A percentile compares a stretch with the other conserved stretches of the same genome.
Evolutionary conservation across 1,140 invertebrate species (phyloP).

Genomic region (Drosophila lowei): DNA sequence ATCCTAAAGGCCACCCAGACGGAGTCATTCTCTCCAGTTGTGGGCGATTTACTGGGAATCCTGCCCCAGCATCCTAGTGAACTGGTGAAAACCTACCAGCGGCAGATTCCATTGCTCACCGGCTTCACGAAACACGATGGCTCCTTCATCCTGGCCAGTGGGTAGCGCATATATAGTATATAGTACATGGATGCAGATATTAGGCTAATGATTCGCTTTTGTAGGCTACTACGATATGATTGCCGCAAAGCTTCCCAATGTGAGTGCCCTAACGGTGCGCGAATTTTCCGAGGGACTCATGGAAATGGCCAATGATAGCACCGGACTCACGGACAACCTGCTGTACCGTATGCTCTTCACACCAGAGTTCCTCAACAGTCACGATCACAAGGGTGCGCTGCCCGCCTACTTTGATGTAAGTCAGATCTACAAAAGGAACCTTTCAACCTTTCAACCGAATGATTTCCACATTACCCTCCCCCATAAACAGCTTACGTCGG

Average conservation of each 20-base stretch:
- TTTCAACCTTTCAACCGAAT: not conserved
- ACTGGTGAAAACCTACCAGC: conserved; percentile 40
- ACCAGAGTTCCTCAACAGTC: conserved; percentile 40
- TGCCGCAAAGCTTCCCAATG: conserved; percentile 24
- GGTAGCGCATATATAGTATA: conserved; percentile 2
- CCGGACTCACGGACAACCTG: conserved; percentile 56
- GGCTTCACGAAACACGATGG: conserved; percentile 81
- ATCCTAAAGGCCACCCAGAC: conserved; percentile 51
- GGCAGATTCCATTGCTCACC: conserved; percentile 62
- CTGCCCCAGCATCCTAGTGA: conserved; percentile 56
- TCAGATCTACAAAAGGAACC: not conserved
- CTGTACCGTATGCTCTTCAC: conserved; percentile 58
- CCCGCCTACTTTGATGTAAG: conserved; percentile 77
- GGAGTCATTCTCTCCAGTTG: conserved; percentile 63
- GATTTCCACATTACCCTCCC: too few relatives aligned
- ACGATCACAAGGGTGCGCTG: conserved; percentile 61
- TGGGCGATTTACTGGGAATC: conserved; percentile 63
- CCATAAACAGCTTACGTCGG: conserved; percentile 47
- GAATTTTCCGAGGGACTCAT: conserved; percentile 55
- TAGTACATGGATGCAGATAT: not conserved
- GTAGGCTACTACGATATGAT: conserved; percentile 64
- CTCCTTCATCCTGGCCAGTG: conserved; percentile 71
- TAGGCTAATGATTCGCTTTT: not conserved
- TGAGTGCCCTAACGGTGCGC: conserved; percentile 57
- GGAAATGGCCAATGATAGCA: conserved; percentile 42